Evolutionary conservation across 2,888 invertebrate species (phyloP).

Genomic region (Oeneis ivallda): DNA sequence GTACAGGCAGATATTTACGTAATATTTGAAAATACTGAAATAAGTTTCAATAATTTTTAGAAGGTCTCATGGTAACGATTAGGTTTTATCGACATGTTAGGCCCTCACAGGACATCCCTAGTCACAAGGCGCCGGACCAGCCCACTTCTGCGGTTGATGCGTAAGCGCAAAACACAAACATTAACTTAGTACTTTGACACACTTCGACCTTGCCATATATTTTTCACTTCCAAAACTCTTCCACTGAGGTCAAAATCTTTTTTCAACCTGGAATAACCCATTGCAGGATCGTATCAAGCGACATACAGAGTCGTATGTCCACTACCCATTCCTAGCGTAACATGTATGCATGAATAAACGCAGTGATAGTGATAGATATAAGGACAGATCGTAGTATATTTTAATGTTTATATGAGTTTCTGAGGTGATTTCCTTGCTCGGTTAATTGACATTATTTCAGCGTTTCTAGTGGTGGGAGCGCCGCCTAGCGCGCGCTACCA

Average conservation of each 20-base stretch:
- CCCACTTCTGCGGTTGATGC: constrained; percentile 69
- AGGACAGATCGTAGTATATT: too few species aligned
- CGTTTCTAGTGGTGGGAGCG: too few species aligned
- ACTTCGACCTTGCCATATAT: constrained; percentile 47
- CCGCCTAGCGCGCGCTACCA: too few species aligned
- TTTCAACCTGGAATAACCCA: constrained; percentile 40
- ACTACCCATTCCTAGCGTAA: too few species aligned
- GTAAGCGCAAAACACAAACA: constrained; percentile 60
- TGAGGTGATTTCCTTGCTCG: too few species aligned
- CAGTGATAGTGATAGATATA: too few species aligned
- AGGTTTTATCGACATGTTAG: not conserved
- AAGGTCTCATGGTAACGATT: not conserved
- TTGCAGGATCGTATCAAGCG: not conserved
- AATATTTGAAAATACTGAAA: too few species aligned
- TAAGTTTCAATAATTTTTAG: too few species aligned
- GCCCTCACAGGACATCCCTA: not conserved
- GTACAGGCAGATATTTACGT: too few species aligned
- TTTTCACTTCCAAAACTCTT: not conserved
- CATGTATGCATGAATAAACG: too few species aligned
- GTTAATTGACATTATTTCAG: too few species aligned
- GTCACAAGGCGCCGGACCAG: constrained; percentile 55
- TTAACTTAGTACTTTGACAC: constrained; percentile 70
- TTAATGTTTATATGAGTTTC: too few species aligned
- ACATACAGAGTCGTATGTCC: not conserved
- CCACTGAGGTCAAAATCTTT: constrained; percentile 41